Percentiles rank a stretch among this genome's conserved stretches.
Conservation (phyloP, 2,888 invertebrate species). For the Eueremaeus valkanovi region DNA sequence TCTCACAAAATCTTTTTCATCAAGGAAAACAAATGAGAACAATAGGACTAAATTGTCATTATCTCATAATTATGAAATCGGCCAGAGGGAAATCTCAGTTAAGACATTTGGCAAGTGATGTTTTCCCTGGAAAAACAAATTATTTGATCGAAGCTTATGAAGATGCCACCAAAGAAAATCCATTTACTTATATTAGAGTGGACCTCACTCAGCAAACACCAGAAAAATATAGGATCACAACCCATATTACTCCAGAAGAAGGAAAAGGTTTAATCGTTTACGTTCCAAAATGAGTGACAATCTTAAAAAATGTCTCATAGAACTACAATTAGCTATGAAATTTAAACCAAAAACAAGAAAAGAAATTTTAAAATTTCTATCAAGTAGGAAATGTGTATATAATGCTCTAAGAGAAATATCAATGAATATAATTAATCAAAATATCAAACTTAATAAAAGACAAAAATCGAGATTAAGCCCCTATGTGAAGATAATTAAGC, state of each 20-base stretch:
- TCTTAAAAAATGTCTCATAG: background rate
- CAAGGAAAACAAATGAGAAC: background rate
- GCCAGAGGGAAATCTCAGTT: background rate
- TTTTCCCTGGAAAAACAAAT: background rate
- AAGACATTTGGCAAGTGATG: background rate
- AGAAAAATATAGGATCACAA: background rate
- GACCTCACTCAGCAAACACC: background rate
- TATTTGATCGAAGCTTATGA: background rate
- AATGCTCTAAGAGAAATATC: background rate
- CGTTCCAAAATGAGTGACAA: background rate
- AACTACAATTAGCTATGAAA: background rate
- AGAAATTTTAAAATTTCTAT: background rate
- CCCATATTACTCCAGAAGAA: background rate
- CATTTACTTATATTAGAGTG: background rate
- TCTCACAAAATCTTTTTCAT: slow-evolving; percentile 4
- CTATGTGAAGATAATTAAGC: background rate
- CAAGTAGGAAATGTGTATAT: background rate
- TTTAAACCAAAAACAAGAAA: background rate
- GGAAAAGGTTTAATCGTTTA: background rate
- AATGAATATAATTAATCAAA: background rate
- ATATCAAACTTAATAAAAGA: background rate
- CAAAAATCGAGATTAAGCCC: background rate
- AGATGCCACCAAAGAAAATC: background rate
- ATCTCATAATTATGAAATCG: background rate
- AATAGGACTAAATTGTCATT: background rate